Evolutionary conservation across 2,797 vertebrate genomes (phyloP).

Genomic region (Choloepus didactylus): DNA sequence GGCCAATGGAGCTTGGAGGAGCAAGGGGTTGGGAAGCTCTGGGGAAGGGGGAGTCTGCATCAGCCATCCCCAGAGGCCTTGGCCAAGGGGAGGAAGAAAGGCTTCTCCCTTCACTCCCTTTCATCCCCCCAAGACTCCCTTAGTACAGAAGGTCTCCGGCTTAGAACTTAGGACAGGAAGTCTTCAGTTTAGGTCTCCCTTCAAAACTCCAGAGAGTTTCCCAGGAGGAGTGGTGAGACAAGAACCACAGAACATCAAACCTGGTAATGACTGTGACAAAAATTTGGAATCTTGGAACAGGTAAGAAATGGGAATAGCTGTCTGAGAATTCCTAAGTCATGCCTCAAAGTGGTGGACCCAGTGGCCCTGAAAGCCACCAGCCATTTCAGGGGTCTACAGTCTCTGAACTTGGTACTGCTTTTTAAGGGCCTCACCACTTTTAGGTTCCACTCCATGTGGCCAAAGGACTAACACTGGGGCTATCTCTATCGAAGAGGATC

Average conservation of each 20-base stretch:
- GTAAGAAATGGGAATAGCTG: background rate
- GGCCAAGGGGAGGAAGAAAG: background rate
- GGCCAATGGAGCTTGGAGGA: background rate
- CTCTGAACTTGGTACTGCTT: background rate
- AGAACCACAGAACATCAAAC: background rate
- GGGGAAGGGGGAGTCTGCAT: background rate
- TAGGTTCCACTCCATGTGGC: background rate
- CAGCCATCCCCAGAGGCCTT: background rate
- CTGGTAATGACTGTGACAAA: background rate
- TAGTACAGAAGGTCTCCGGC: background rate
- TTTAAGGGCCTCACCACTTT: background rate
- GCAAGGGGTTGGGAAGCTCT: background rate
- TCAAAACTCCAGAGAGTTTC: constrained; percentile 30
- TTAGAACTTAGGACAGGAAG: background rate
- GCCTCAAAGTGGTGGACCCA: background rate
- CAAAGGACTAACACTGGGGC: background rate
- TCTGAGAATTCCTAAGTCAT: background rate
- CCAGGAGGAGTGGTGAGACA: background rate
- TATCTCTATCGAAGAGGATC: background rate
- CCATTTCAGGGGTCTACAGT: background rate
- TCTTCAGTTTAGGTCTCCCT: background rate
- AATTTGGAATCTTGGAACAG: background rate
- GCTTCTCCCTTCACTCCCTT: background rate
- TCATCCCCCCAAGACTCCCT: background rate
- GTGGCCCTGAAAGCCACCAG: background rate